Conservation (phyloP, 2,888 invertebrate species). For the Agrotis clavis region DNA sequence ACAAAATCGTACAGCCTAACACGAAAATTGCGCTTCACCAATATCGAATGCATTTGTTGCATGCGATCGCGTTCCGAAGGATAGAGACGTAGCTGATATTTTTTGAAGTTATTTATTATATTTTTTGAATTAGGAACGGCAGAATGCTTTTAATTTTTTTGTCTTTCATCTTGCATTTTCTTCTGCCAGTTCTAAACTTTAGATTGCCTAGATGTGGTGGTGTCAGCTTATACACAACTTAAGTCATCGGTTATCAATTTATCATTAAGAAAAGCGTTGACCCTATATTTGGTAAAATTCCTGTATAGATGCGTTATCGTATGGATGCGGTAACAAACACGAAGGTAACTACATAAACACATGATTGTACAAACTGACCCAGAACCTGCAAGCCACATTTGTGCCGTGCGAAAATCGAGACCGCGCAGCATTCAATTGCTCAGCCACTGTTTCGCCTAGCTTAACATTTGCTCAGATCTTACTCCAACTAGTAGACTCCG, state of each 20-base stretch:
- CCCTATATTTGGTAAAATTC: too few species aligned
- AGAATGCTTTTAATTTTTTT: constrained; percentile 18
- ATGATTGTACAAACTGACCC: too few species aligned
- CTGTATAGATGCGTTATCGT: too few species aligned
- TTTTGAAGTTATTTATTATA: constrained; percentile 40
- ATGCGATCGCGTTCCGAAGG: constrained; percentile 78
- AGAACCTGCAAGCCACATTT: too few species aligned
- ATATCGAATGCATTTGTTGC: constrained; percentile 86
- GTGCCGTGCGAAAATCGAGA: too few species aligned
- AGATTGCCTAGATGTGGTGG: not conserved
- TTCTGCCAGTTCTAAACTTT: not conserved
- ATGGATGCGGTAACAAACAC: too few species aligned
- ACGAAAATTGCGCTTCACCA: constrained; percentile 86
- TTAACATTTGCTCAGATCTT: not conserved
- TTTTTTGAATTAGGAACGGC: constrained; percentile 31
- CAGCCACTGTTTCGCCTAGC: too few species aligned
- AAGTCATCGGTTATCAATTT: too few species aligned
- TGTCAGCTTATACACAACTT: not conserved
- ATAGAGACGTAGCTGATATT: constrained; percentile 74
- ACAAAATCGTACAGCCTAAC: constrained; percentile 83
- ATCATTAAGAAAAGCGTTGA: too few species aligned
- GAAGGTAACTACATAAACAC: too few species aligned
- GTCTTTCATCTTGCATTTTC: not conserved
- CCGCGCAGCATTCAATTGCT: too few species aligned
- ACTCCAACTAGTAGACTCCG: too few species aligned